phyloP scores from a whole-genome alignment of 2,113 vertebrate genomes.

The Campylomormyrus tamandua region DNA sequence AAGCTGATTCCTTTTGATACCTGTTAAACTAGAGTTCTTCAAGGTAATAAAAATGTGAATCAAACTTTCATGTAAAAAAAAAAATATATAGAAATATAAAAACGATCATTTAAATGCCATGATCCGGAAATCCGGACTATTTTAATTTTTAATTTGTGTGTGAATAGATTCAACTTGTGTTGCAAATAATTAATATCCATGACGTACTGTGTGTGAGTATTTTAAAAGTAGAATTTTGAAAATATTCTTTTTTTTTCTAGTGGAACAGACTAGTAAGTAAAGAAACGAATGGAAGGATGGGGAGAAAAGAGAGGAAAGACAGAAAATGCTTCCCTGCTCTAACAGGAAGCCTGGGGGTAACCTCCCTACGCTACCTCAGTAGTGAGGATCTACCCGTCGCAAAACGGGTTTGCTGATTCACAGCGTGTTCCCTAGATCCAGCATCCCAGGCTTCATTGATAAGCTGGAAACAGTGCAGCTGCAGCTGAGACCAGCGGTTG shows the following conservation, averaged over 20 bases:
- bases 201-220: background rate
- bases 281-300: background rate
- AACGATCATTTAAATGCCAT: background rate
- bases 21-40: background rate
- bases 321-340: background rate
- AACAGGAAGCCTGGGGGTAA: background rate
- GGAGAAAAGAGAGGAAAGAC: background rate
- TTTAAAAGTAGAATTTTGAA: background rate
- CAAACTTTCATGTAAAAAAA: background rate
- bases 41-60: background rate
- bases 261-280: background rate
- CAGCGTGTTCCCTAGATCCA: background rate
- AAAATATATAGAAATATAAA: background rate
- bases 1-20: background rate
- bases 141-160: background rate
- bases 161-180: background rate
- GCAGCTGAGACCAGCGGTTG: background rate
- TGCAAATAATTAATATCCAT: background rate
- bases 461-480: background rate
- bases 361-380: background rate
- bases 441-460: constrained; percentile 7
- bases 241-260: background rate
- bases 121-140: background rate
- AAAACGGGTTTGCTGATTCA: constrained; percentile 4
- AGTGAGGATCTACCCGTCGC: background rate